phyloP scores from a whole-genome alignment of 2,113 vertebrate genomes.

The Lipophrys pholis region DNA sequence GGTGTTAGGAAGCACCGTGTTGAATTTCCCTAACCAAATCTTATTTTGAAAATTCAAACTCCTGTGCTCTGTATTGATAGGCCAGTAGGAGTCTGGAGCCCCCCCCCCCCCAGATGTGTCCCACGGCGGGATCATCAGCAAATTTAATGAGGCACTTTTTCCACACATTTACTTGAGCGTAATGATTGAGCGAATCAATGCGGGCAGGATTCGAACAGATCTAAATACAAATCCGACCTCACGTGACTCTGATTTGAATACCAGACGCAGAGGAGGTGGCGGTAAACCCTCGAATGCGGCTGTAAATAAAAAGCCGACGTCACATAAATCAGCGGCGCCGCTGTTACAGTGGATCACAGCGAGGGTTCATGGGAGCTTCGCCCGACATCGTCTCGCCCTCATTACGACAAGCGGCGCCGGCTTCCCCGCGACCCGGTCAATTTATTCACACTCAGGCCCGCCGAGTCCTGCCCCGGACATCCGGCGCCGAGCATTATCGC shows the following conservation, averaged over 20 bases:
- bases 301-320: slow-evolving; percentile 2
- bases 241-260: not conserved
- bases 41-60: no score
- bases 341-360: slow-evolving; percentile 33
- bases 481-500: slow-evolving; percentile 57
- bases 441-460: slow-evolving; percentile 81
- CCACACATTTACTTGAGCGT: no score
- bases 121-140: no score
- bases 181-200: no score
- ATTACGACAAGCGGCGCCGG: slow-evolving; percentile 45
- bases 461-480: slow-evolving; percentile 61
- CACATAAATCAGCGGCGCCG: slow-evolving; percentile 27
- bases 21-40: no score
- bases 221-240: no score
- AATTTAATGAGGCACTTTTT: no score
- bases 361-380: slow-evolving; percentile 31
- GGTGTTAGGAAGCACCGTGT: no score
- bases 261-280: not conserved
- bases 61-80: no score
- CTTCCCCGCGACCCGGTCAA: slow-evolving; percentile 54
- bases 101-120: no score
- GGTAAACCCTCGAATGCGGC: not conserved
- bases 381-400: slow-evolving; percentile 48
- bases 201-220: no score
- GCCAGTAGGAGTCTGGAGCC: no score